Evolutionary conservation across 2,888 invertebrate species (phyloP).

Genomic region (Lumbricus terrestris): DNA sequence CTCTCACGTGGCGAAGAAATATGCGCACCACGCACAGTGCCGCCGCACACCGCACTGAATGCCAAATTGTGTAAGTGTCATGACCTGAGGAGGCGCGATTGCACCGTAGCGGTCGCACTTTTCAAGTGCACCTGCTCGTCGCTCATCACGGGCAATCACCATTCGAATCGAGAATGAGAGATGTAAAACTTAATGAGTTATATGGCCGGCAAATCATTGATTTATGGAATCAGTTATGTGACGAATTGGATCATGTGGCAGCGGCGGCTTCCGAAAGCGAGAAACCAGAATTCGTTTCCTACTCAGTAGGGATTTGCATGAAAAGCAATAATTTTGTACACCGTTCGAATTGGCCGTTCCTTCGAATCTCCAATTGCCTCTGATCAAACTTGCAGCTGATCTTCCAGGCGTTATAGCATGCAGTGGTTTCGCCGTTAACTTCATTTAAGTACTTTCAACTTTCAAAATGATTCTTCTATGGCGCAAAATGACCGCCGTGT

Average conservation of each 20-base stretch:
- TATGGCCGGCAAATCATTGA: not conserved
- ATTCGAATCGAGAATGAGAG: not conserved
- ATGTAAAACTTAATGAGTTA: not conserved
- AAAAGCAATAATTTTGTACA: not conserved
- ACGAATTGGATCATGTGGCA: not conserved
- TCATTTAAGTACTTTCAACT: not conserved
- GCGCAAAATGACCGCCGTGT: not conserved
- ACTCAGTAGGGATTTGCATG: not conserved
- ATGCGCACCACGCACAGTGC: not conserved
- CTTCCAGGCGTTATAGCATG: constrained; percentile 3
- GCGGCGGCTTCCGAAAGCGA: not conserved
- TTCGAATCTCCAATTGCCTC: not conserved
- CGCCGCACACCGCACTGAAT: not conserved
- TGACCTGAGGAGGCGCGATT: not conserved
- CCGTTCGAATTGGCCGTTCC: not conserved
- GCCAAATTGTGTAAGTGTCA: not conserved
- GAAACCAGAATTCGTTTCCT: not conserved
- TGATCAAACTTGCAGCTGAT: not conserved
- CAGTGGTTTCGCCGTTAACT: not conserved
- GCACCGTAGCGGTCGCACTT: not conserved
- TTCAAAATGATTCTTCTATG: not conserved
- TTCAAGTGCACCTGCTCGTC: not conserved
- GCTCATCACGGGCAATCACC: not conserved
- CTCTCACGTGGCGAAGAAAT: not conserved
- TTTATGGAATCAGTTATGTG: not conserved